A percentile compares a stretch with the other conserved stretches of the same genome.
Evolutionary conservation across 2,113 vertebrate genomes (phyloP).

Genomic region (Stegostoma tigrinum): DNA sequence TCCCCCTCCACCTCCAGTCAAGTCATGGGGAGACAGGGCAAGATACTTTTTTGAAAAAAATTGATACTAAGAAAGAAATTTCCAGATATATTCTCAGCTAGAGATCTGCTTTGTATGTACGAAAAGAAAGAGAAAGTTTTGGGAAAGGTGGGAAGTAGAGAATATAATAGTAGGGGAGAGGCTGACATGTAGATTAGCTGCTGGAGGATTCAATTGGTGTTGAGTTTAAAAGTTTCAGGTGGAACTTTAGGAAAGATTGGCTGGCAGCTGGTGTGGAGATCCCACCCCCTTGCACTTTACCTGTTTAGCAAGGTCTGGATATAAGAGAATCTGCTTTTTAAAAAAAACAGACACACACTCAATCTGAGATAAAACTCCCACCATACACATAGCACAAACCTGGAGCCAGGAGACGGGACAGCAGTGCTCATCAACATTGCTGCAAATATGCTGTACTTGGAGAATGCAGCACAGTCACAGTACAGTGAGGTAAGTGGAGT

Average conservation of each 20-base stretch:
- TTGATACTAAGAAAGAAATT: background rate
- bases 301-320: conserved; percentile 65
- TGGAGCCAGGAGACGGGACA: conserved; percentile 97
- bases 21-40: background rate
- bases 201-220: conserved; percentile 58
- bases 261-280: conserved; percentile 78
- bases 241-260: conserved; percentile 74
- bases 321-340: conserved; percentile 72
- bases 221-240: conserved; percentile 73
- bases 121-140: conserved; percentile 27
- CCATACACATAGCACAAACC: conserved; percentile 61
- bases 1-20: background rate
- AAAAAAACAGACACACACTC: conserved; percentile 39
- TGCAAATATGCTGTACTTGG: conserved; percentile 99
- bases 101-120: background rate
- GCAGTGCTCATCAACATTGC: conserved; percentile 91
- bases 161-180: conserved; percentile 63
- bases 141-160: conserved; percentile 5
- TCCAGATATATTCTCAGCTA: background rate
- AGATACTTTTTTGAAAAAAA: background rate
- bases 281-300: conserved; percentile 72
- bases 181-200: conserved; percentile 47
- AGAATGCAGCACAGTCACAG: conserved; percentile 85
- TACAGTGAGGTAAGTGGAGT: conserved; percentile 90
- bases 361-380: conserved; percentile 21